Conservation (phyloP, 1,140 invertebrate genomes). For the Drosophila carrolli region DNA sequence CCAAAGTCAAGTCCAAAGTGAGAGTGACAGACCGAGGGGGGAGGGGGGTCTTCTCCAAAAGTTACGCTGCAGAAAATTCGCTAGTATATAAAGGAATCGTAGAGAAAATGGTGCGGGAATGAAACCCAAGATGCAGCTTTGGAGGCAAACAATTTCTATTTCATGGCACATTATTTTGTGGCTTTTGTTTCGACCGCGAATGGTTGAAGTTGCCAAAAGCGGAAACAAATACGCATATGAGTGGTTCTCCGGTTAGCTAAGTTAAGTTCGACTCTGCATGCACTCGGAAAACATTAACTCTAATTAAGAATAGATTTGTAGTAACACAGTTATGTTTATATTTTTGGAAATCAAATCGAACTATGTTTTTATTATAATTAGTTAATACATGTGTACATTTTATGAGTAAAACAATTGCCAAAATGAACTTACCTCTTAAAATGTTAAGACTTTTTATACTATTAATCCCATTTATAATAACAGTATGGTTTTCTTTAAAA, state of each 20-base stretch:
- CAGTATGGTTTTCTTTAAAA: too few relatives aligned
- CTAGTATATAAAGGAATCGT: conserved; percentile 44
- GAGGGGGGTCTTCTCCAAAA: conserved; percentile 62
- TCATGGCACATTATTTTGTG: conserved; percentile 82
- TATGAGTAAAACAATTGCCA: too few relatives aligned
- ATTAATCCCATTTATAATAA: too few relatives aligned
- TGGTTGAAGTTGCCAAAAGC: conserved; percentile 51
- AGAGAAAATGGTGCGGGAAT: neutral
- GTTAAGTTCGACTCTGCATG: neutral
- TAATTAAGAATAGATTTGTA: too few relatives aligned
- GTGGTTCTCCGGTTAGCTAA: conserved; percentile 5
- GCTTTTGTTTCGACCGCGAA: conserved; percentile 75
- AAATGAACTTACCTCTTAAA: too few relatives aligned
- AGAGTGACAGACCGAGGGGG: conserved; percentile 68
- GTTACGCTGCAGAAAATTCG: conserved; percentile 79
- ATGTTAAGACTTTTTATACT: too few relatives aligned
- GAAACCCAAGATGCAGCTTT: conserved; percentile 40
- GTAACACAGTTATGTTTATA: too few relatives aligned
- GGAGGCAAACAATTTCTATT: conserved; percentile 75
- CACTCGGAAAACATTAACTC: neutral
- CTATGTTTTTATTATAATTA: too few relatives aligned
- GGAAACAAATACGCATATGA: conserved; percentile 44
- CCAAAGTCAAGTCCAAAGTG: conserved; percentile 82
- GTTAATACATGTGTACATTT: too few relatives aligned
- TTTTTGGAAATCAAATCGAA: too few relatives aligned